These are phyloP conservation scores for Nomada hirtipes DNA, from an alignment of 2,888 invertebrate species.

Conservation along the genomic window DNA sequence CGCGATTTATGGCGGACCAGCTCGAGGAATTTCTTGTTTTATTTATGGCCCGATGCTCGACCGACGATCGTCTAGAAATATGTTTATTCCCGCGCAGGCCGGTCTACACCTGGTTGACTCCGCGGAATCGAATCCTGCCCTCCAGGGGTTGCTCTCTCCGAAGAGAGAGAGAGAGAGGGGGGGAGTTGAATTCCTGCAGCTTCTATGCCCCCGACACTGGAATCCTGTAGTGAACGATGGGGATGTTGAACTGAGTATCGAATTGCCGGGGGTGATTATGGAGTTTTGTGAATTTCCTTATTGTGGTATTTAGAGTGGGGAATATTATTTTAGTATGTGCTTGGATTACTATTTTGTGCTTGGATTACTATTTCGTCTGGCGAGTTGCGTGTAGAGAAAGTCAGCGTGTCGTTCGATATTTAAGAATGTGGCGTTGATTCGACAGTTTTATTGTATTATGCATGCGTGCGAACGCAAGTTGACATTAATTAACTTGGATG, in stretches of 20 bases:
- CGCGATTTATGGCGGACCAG: conserved; percentile 65
- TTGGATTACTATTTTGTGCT: too few species aligned
- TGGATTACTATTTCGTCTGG: too few species aligned
- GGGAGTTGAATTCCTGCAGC: background rate
- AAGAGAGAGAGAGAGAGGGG: background rate
- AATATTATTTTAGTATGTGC: too few species aligned
- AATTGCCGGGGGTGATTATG: background rate
- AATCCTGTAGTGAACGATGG: background rate
- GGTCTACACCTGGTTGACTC: conserved; percentile 48
- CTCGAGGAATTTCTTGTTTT: conserved; percentile 59
- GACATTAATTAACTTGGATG: too few species aligned
- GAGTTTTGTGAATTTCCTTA: background rate
- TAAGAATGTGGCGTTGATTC: too few species aligned
- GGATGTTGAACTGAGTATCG: background rate
- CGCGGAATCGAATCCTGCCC: conserved; percentile 37
- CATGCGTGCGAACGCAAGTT: too few species aligned
- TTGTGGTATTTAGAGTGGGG: too few species aligned
- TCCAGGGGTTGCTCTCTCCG: conserved; percentile 17
- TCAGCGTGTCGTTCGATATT: too few species aligned
- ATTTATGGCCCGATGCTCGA: conserved; percentile 54
- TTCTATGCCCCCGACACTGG: background rate
- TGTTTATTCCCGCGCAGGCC: conserved; percentile 46
- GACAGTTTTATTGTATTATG: too few species aligned
- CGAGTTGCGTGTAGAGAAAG: too few species aligned
- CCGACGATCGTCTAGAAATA: conserved; percentile 45